Base-by-base conservation (phyloP, 2,888 invertebrate species). In the Panzeria rudis region DNA sequence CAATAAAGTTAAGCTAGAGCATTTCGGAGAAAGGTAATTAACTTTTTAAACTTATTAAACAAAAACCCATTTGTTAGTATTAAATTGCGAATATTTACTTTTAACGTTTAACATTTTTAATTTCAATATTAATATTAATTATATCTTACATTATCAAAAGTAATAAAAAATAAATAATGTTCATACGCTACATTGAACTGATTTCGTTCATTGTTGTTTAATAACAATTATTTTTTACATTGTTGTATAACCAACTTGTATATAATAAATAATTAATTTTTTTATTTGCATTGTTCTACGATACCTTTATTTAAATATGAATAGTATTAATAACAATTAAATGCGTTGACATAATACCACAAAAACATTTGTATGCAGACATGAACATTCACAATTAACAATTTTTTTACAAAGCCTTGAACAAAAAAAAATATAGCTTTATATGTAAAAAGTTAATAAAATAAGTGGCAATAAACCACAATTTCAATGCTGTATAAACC, bases 241-340 rank as follows among this genome's bases (percentile, higher is more conserved):
- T 47, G 47, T 47, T 32, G 47, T 20, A 7, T 38, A 38, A 20
- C 2, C 38, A 61, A 20, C 20, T 62, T 41, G 20, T 11, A 17
- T 80, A 23, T 64, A 72, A 80, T 72, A 56, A 72, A 80, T 72
- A 62, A 44, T 11, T 47, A n/a, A 54, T 56, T 69, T 25, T 76
- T 80, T 54, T 59, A 2, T 17, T 52, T 73, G 8, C 44, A 32
- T 44, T 56, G 59, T 64, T 35, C 17, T 13, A 3, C 23, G n/a
- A 25, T 29, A 54, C 29, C 52, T 62, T 69, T 29, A 82, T 77
- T 77, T 54, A 72, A 61, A 69, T 59, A 71, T 68, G 69, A 78
- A 78, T 64, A 50, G 66, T 73, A 78, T 82, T 82, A 82, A 78
- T 85, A 82, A 78, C 84, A 84, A 85, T 82, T 85, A 82, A 85